Base-by-base conservation (phyloP, 2,888 invertebrate genomes). In the Eilema depressum region DNA sequence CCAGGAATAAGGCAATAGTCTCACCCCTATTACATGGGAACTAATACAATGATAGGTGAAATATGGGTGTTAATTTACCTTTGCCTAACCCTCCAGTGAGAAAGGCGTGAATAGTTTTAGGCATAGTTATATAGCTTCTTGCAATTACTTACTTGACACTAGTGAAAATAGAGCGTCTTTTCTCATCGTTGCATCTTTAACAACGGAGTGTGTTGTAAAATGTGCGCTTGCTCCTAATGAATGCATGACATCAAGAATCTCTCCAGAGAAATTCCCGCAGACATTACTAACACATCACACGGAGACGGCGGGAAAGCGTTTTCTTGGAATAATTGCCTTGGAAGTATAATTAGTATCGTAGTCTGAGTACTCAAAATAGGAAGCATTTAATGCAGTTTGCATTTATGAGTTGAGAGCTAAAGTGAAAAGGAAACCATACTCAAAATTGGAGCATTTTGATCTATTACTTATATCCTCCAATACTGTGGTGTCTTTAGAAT, bases 281-380 rank as follows among this genome's bases (percentile, higher is more conserved):
- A 65, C n/a, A 65, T 23, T 30, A 53, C 47, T 53, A 5, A 30
- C 53, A 53, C 23, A 30, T 56, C 47, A n/a, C 5, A 56, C 5
- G 56, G 64, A 65, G 37, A 64, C 17, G 30, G 53, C 14, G 23
- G 30, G 33, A 57, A 57, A 64, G 59, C 59, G 28, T 53, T 69
- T 63, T 57, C 63, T 41, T 37, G n/a, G 41, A 63, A 63, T 63
- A 69, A 63, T 63, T 69, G 37, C 56, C 23, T 64, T 59, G 28
- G 26, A 64, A 37, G 41, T 63, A 30, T 59, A 64, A 69, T 69
- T 69, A 69, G 41, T 69, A 41, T 37, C 53, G 23, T 47, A 30
- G 37, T 33, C 20, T 57, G 37, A 26, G 57, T 37, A 63, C 63
- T 63, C 62, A 68, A 68, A 65, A 56, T 66, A 57, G 66, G 20